Evolutionary conservation across 2,888 invertebrate species (phyloP), one percentile per base, ranked within the genome.

Genomic region (Augiades crinisus): DNA sequence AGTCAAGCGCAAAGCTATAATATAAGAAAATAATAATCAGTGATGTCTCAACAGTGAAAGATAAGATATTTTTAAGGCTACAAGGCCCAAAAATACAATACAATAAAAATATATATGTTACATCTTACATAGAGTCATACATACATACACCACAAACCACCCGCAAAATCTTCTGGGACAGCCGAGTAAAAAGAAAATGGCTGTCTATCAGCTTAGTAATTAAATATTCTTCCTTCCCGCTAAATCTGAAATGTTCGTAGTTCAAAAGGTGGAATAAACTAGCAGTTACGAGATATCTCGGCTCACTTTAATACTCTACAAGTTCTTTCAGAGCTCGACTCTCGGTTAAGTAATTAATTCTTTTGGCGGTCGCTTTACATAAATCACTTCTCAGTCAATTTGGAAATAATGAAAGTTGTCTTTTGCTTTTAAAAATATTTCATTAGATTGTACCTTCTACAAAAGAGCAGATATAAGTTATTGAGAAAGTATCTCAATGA

Each of bases 341-440:
- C 66, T 68, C 65, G 61, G 68, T 71, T 75, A 75, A 78, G 75
- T 80, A 79, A 82, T 82, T 81, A 83, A 82, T 76, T 78, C 75
- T 76, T 78, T 75, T 70, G 66, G 69, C 61, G 60, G 60, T 63
- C 71, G 64, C 69, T 75, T 78, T 74, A 69, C 75, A 74, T 76
- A 78, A 77, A 78, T 78, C 72, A 73, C 70, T 68, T 64, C 60
- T 54, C 54, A 56, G 61, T 59, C 61, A 64, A 70, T 67, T 68
- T 61, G 47, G 63, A 61, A 56, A 57, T 69, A 65, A 63, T 65
- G 62, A 64, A 63, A 63, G 65, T 65, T 63, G 63, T 64, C 63
- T 60, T 63, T 66, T 59, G 60, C 59, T 14, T 58, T 56, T 58
- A 61, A 56, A 58, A 62, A 19, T 19, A 19, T 4, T 4, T 19